Evolutionary conservation across 2,888 invertebrate genomes (phyloP), one percentile per base, ranked within the genome.

Genomic region (Atrina japonica): DNA sequence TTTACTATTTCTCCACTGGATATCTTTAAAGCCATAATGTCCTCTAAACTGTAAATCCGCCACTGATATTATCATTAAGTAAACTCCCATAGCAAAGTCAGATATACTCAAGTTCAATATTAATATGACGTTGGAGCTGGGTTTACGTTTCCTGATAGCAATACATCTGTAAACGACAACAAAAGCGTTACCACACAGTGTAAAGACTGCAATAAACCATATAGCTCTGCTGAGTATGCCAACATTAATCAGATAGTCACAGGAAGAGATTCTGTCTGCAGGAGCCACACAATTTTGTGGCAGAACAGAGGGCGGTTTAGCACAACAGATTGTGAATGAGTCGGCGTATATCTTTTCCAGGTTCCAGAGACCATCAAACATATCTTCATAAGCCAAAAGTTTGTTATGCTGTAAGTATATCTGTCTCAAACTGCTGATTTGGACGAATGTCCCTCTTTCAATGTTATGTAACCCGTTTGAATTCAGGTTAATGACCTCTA

Each of bases 31-130:
- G 16, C 23, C 41, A 25, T 59, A 59, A 16, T 18, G 14, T 16
- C 45, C 59, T 3, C 41, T 59, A 18, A 25, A 59, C n/a, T 23
- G 9, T 3, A 25, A 6, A 25, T 59, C 43, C 14, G 23, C 45
- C n/a, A 18, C 18, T 14, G 43, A 41, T 41, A 59, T 23, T 14
- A 59, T 59, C 21, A 43, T 25, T 14, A 59, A 14, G 25, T 59
- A 59, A 11, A 59, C 16, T 11, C 59, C 59, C 59, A 59, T 59
- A 23, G 43, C n/a, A 9, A 59, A 23, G 43, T 59, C 59, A 16
- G 59, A 40, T 9, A 59, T 40, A 23, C 43, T 43, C 14, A 59
- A n/a, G 23, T 59, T 59, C 7, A 52, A 18, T 21, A 52, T 23
- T 14, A 52, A 52, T 21, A 52, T 21, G 6, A 23, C 9, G 16